Evolutionary conservation across 1,140 invertebrate genomes (phyloP), one percentile per base, ranked within the genome.

Genomic region (Drosophila teissieri): DNA sequence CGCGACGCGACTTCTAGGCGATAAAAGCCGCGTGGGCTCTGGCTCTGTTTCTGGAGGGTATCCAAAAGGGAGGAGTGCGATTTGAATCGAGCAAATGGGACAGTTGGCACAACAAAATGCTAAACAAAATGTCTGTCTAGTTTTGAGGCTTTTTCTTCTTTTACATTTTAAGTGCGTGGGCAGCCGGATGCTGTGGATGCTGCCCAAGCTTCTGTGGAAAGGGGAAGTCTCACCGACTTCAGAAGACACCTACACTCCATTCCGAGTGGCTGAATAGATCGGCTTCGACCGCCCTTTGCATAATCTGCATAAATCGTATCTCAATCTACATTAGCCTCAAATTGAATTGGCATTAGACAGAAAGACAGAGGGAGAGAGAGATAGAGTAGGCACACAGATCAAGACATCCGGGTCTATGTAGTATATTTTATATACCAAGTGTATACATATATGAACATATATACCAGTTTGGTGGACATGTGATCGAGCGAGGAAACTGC

Each of bases 251-350:
- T 54, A 72, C 68, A 72, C 68, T 53, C 11, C 34, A 31, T 31
- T 31, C 37, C 37, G 37, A 14, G 17, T 8, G 7, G 27, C 37
- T 31, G 48, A 69, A 69, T 55, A 44, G 62, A 68, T 67, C 49
- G 51, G 11, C 36, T 40, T 46, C 17, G 51, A 36, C 19, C 67
- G 67, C 68, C 68, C 68, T 72, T 72, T 72, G 68, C 64, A 70
- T 82, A 82, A 82, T 82, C 80, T 74, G 63, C 74, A 74, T 74
- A 82, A 63, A 82, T 74, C 49, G 61, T 54, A 81, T 67, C 77
- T 69, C 58, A 73, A 79, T 79, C 55, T 67, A 79, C 68, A 79
- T 79, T 70, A 69, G 76, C 57, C 69, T 68, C 62, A 79, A 79
- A 74, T 63, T 52, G 76, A 69, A 65, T 79, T 67, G 51, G 76